Percentiles rank a stretch among this genome's conserved stretches.
Evolutionary conservation across 2,797 vertebrate species (phyloP).

Genomic region (Malurus splendens): DNA sequence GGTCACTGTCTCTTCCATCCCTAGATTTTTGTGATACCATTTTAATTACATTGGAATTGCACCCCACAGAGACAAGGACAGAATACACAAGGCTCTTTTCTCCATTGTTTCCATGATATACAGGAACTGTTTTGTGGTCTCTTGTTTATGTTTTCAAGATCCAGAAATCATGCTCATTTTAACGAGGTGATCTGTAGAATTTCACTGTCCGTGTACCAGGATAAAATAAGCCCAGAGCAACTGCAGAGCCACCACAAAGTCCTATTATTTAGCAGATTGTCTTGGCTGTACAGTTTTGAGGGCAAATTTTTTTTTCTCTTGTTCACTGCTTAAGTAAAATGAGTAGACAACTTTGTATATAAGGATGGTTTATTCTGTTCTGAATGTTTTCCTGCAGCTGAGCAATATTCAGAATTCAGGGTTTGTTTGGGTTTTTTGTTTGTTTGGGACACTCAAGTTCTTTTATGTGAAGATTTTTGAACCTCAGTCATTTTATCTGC

Average conservation of each 20-base stretch:
- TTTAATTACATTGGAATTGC: not conserved
- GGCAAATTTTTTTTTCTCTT: not conserved
- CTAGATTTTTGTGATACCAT: not conserved
- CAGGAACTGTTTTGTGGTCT: not conserved
- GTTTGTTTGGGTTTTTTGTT: not conserved
- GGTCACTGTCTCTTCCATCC: not conserved
- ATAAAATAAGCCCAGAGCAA: not conserved
- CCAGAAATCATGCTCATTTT: not conserved
- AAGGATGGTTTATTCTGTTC: not conserved
- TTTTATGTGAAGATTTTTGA: not conserved
- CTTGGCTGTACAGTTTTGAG: not conserved
- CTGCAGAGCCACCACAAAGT: not conserved
- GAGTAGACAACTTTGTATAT: not conserved
- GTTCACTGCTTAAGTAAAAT: not conserved
- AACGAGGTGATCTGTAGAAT: not conserved
- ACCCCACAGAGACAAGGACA: not conserved
- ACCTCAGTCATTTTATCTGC: not conserved
- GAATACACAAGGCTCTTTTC: not conserved
- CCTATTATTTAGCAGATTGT: not conserved
- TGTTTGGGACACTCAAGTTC: not conserved
- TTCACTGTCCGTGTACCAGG: not conserved
- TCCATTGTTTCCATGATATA: not conserved
- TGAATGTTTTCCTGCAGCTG: not conserved
- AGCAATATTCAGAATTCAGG: not conserved
- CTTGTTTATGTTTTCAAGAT: not conserved